Conservation (phyloP, 2,888 invertebrate genomes). For the Drosophila quasianomalipes region DNA sequence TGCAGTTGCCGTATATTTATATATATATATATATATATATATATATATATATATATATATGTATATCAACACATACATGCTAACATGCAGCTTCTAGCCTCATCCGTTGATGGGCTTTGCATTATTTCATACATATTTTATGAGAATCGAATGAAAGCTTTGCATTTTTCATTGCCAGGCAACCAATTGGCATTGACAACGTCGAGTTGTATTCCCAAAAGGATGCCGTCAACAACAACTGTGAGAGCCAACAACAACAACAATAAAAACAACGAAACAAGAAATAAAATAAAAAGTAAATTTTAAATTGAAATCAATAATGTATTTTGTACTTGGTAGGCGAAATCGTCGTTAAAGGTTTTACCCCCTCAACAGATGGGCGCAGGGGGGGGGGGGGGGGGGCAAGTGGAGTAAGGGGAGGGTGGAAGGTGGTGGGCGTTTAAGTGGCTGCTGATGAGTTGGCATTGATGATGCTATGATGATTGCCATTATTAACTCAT, state of each 20-base stretch:
- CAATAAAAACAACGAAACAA: neutral
- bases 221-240: constrained; percentile 22
- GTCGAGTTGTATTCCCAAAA: constrained; percentile 48
- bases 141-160: constrained; percentile 51
- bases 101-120: constrained; percentile 48
- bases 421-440: neutral
- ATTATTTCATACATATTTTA: constrained; percentile 72
- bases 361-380: constrained; percentile 4
- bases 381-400: too few species aligned
- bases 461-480: constrained; percentile 32
- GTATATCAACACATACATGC: neutral
- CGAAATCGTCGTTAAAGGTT: constrained; percentile 31
- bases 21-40: neutral
- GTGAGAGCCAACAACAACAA: neutral
- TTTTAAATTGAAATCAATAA: constrained; percentile 77
- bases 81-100: constrained; percentile 31
- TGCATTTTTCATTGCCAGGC: constrained; percentile 68
- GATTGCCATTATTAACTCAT: constrained; percentile 47
- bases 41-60: neutral
- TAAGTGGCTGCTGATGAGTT: constrained; percentile 39
- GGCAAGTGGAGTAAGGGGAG: neutral
- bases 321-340: constrained; percentile 49
- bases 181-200: constrained; percentile 63
- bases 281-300: constrained; percentile 31
- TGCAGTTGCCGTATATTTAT: neutral